Percentiles rank a stretch among this genome's conserved stretches.
phyloP scores from a whole-genome alignment of 2,888 invertebrate genomes.

The Diplazon laetatorius region DNA sequence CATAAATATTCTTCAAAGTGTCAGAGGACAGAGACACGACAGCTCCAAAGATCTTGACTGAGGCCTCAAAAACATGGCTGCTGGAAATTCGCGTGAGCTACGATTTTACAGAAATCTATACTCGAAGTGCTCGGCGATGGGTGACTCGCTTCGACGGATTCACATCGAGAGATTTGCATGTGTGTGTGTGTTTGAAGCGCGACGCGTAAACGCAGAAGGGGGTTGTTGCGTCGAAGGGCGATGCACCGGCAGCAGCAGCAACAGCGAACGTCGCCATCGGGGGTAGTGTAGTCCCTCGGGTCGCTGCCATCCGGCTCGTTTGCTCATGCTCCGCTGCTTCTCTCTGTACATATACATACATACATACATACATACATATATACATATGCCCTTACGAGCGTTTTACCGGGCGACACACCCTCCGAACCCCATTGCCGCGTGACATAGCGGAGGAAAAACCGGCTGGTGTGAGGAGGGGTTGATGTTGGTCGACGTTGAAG shows the following conservation, averaged over 20 bases:
- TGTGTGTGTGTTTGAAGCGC: slow-evolving; percentile 33
- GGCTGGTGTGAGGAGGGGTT: slow-evolving; percentile 22
- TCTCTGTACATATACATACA: slow-evolving; percentile 8
- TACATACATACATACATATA: too few species aligned
- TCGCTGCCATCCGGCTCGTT: slow-evolving; percentile 65
- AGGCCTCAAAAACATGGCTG: too few species aligned
- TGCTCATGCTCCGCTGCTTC: slow-evolving; percentile 8
- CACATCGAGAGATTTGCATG: not conserved
- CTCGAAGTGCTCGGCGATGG: too few species aligned
- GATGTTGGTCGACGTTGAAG: slow-evolving; percentile 69
- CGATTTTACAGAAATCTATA: too few species aligned
- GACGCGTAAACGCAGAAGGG: slow-evolving; percentile 7
- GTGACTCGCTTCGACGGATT: too few species aligned
- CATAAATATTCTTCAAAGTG: too few species aligned
- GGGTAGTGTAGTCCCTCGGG: slow-evolving; percentile 70
- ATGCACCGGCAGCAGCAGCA: slow-evolving; percentile 78
- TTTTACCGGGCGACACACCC: not conserved
- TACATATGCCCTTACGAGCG: not conserved
- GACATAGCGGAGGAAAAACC: slow-evolving; percentile 36
- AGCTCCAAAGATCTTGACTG: too few species aligned
- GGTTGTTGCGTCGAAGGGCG: slow-evolving; percentile 71
- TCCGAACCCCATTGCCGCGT: slow-evolving; percentile 30
- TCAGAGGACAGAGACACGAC: too few species aligned
- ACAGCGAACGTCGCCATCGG: too few species aligned
- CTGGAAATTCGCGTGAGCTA: too few species aligned